phyloP scores from a whole-genome alignment of 2,797 vertebrate genomes.

The Anniella stebbinsi region DNA sequence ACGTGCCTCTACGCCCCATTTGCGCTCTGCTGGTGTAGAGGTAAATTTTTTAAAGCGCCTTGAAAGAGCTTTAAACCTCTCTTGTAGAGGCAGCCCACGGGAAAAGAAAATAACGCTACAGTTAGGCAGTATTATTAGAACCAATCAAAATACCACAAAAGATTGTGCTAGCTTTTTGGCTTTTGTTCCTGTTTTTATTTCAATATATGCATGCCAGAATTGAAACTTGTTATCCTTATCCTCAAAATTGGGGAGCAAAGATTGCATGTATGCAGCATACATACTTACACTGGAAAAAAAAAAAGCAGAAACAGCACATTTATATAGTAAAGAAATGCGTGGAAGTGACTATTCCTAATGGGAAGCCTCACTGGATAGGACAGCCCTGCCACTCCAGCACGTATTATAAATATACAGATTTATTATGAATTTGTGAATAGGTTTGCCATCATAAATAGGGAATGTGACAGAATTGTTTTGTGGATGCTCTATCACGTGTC shows the following conservation, averaged over 20 bases:
- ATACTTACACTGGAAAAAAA: background rate
- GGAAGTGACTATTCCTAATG: background rate
- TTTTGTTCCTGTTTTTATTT: background rate
- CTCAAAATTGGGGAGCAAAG: background rate
- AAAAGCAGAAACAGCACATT: background rate
- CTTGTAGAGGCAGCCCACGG: no score
- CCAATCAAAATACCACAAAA: no score
- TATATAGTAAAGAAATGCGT: background rate
- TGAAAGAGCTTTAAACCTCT: no score
- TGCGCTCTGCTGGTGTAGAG: no score
- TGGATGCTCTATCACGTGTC: background rate
- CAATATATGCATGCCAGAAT: background rate
- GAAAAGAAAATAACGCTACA: background rate
- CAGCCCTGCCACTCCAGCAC: background rate
- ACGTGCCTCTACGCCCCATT: no score
- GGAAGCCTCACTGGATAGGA: background rate
- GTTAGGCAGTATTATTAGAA: no score
- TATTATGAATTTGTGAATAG: background rate
- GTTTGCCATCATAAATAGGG: background rate
- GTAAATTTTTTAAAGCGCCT: no score
- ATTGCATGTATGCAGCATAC: background rate
- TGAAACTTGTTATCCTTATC: background rate
- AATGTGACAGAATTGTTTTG: background rate
- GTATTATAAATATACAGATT: background rate
- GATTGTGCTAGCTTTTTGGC: no score